Percentiles rank a stretch among this genome's conserved stretches.
These are phyloP conservation scores for Leptopilina clavipes DNA, from an alignment of 1,140 invertebrate species.

Conservation along the genomic window DNA sequence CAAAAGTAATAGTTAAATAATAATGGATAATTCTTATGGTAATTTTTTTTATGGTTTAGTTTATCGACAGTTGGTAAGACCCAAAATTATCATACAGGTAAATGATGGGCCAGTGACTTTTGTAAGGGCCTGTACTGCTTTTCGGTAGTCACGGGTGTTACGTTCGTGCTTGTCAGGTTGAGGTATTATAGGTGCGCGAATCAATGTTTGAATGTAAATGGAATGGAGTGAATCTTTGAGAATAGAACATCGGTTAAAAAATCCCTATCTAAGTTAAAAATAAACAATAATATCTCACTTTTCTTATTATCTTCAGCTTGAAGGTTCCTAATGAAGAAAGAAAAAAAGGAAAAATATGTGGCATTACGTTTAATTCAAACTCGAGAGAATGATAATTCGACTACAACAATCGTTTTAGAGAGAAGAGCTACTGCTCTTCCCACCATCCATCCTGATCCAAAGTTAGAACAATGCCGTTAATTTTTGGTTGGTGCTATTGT, in stretches of 20 bases:
- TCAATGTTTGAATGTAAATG: too few species aligned
- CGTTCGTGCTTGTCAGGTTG: conserved; percentile 55
- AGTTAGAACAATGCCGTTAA: conserved; percentile 75
- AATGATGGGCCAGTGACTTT: conserved; percentile 45
- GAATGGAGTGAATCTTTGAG: too few species aligned
- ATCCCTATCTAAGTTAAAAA: too few species aligned
- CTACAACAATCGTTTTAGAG: conserved; percentile 27
- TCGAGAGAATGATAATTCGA: conserved; percentile 18
- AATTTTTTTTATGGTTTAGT: neutral
- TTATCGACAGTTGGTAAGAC: conserved; percentile 7
- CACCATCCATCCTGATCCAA: conserved; percentile 59
- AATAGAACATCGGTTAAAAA: too few species aligned
- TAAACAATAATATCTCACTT: neutral
- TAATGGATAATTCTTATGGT: too few species aligned
- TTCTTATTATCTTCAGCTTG: neutral
- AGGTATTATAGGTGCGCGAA: conserved; percentile 55
- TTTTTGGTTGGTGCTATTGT: conserved; percentile 74
- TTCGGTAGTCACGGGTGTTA: conserved; percentile 58
- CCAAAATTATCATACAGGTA: neutral
- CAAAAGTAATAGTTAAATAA: too few species aligned
- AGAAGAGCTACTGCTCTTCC: conserved; percentile 48
- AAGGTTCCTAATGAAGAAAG: neutral
- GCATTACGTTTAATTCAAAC: neutral
- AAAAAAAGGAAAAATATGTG: neutral
- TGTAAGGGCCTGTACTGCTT: conserved; percentile 62